These are phyloP conservation scores for Galeruca laticollis DNA, from an alignment of 2,888 invertebrate species.

Conservation along the genomic window DNA sequence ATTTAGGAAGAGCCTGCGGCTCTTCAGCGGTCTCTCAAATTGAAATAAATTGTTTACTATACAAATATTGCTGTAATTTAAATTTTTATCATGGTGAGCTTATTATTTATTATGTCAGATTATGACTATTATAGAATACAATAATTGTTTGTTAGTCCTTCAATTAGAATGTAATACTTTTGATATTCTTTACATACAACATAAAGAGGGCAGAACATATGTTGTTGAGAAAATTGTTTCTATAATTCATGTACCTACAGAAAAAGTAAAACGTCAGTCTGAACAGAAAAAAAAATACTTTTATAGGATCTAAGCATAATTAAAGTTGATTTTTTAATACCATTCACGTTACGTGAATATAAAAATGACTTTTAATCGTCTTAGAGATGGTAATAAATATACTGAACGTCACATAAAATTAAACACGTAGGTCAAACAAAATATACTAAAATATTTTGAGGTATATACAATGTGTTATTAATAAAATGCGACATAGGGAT, in stretches of 20 bases:
- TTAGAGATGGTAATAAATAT: too few species aligned
- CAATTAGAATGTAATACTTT: constrained; percentile 1
- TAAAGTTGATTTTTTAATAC: too few species aligned
- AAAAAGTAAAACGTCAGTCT: too few species aligned
- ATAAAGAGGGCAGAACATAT: neutral
- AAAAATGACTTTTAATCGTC: too few species aligned
- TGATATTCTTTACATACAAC: neutral
- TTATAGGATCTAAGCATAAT: too few species aligned
- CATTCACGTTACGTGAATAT: too few species aligned
- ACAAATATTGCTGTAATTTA: constrained; percentile 2
- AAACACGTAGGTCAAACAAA: too few species aligned
- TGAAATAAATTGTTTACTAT: constrained; percentile 1
- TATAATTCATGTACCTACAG: neutral
- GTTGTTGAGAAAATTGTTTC: neutral
- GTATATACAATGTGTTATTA: too few species aligned
- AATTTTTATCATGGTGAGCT: neutral
- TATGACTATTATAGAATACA: neutral
- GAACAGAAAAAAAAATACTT: too few species aligned
- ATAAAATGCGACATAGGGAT: too few species aligned
- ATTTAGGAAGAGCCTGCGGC: constrained; percentile 2
- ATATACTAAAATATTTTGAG: too few species aligned
- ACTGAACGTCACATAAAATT: too few species aligned
- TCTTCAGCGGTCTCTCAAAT: neutral
- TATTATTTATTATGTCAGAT: constrained; percentile 2
- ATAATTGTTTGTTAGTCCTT: neutral